Evolutionary conservation across 2,797 vertebrate genomes (phyloP).

Genomic region (Atherinosoma microstoma): DNA sequence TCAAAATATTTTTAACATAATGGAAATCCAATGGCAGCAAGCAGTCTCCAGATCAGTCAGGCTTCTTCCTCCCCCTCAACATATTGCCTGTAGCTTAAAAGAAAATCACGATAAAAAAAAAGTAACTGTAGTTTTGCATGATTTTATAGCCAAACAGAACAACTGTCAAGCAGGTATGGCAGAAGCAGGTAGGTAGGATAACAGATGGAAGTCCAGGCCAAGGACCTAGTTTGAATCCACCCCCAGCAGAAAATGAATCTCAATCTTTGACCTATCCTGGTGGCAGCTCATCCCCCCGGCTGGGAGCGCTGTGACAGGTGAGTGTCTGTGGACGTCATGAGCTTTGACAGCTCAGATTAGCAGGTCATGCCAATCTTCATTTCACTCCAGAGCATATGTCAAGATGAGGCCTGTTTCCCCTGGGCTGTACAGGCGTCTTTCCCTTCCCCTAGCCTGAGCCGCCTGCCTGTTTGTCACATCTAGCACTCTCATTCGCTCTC

Average conservation of each 20-base stretch:
- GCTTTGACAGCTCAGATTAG: conserved; percentile 81
- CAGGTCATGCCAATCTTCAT: conserved; percentile 79
- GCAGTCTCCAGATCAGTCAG: conserved; percentile 28
- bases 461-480: conserved; percentile 73
- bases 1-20: conserved; percentile 63
- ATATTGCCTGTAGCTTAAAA: conserved; percentile 33
- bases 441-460: conserved; percentile 62
- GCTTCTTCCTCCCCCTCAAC: conserved; percentile 63
- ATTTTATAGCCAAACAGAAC: conserved; percentile 22
- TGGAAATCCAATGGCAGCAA: conserved; percentile 40
- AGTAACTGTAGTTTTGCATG: not conserved
- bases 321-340: conserved; percentile 68
- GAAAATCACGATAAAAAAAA: conserved; percentile 24
- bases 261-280: conserved; percentile 74
- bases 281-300: conserved; percentile 70
- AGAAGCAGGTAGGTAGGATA: conserved; percentile 21
- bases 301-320: conserved; percentile 70
- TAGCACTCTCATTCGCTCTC: conserved; percentile 62
- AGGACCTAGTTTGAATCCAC: conserved; percentile 46
- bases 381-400: conserved; percentile 82
- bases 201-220: conserved; percentile 40
- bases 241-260: conserved; percentile 57
- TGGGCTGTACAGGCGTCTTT: conserved; percentile 65
- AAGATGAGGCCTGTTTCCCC: conserved; percentile 71
- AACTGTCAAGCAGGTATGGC: conserved; percentile 17